phyloP scores from a whole-genome alignment of 2,888 invertebrate genomes.

The Rhagonycha lutea region DNA sequence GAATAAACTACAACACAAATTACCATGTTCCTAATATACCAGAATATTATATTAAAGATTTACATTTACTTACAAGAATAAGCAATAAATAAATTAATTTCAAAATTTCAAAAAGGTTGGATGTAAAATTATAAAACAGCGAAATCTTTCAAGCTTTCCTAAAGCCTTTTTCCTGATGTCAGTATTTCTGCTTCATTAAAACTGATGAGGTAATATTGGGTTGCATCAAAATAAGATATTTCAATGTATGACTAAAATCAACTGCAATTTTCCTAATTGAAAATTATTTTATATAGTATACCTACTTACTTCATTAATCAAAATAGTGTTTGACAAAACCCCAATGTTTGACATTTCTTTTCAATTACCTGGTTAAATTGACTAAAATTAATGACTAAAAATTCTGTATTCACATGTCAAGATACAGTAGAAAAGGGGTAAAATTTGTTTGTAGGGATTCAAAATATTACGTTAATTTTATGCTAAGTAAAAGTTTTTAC shows the following conservation, averaged over 20 bases:
- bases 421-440: background rate
- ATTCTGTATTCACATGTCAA: background rate
- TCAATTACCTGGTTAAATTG: background rate
- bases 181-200: background rate
- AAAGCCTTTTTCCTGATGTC: background rate
- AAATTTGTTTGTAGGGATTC: background rate
- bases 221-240: too few species aligned
- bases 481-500: background rate
- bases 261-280: background rate
- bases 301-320: background rate
- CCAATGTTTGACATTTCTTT: background rate
- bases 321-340: background rate
- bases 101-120: too few species aligned
- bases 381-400: background rate
- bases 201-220: too few species aligned
- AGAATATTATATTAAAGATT: background rate
- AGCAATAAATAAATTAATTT: background rate
- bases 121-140: background rate
- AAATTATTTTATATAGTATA: background rate
- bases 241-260: background rate
- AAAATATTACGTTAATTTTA: background rate
- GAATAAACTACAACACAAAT: background rate
- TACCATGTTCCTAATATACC: too few species aligned
- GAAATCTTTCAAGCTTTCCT: background rate
- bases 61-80: background rate